Base-by-base conservation (phyloP, 1,140 invertebrate genomes). In the Aphelenchoides fujianensis region DNA sequence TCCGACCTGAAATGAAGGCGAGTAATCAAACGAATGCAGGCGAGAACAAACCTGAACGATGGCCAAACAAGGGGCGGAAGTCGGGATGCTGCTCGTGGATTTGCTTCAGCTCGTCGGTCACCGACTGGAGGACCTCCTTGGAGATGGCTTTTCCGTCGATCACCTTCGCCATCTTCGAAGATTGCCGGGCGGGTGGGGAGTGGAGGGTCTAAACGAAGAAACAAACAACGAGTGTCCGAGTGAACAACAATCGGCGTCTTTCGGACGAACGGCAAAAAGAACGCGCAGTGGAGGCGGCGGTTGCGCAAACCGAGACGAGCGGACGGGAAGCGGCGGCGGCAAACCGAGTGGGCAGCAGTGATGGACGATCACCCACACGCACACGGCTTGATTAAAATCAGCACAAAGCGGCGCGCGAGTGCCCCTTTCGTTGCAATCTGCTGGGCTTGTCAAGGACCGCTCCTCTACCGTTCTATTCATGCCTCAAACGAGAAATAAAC, bases 1-100 rank as follows among this genome's bases (percentile, higher is more conserved):
- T 1, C 96, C 96, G 41, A 98, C 95, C 87, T 89, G 57, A n/a
- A n/a, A 3, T 73, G 30, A 55, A 23, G 37, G 7, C 41, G n/a
- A 48, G 23, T 23, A 48, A 48, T 23, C 12, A 48, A 48, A 23
- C 41, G 41, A n/a, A 74, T n/a, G n/a, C n/a, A n/a, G n/a, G n/a
- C n/a, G n/a, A 73, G 31, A 16, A 1, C 63, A 16, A 67, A 84
- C 81, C 74, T 83, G 82, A 52, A 83, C 83, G 62, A 83, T 79
- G 12, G 82, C 82, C 37, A 83, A 59, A 31, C 70, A 68, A n/a
- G 0, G 82, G 62, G 0, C 41, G 34, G 61, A 83, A 83, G 16
- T 74, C 9, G 28, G 80, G 76, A 68, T 83, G 32, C n/a, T 76
- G 31, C 27, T 74, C 53, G 5, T 74, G 66, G 48, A 78, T 70